phyloP scores from a whole-genome alignment of 1,140 invertebrate genomes.

The roundworm (Caenorhabditis elegans) region WBcel235 BX284604.4:4339501-4340000 shows the following conservation, averaged over 20 bases:
- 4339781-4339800: background rate
- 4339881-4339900: no score
- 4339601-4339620: background rate
- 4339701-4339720: background rate
- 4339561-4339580: constrained; percentile 16
- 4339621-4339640: background rate
- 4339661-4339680: background rate
- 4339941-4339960: no score
- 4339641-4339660: background rate
- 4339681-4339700: background rate
- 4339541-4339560: background rate
- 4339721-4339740: background rate
- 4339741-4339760: background rate
- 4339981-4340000: background rate
- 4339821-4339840: constrained; percentile 12
- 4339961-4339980: no score
- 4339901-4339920: no score
- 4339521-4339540: background rate
- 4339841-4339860: no score
- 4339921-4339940: no score
- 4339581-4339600: background rate
- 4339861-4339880: no score
- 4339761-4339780: background rate
- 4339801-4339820: background rate
- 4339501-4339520: background rate